Percentiles rank a stretch among this genome's conserved stretches.
These are phyloP conservation scores for Macrosoma leucophasiata DNA, from an alignment of 2,888 invertebrate species.

Conservation along the genomic window DNA sequence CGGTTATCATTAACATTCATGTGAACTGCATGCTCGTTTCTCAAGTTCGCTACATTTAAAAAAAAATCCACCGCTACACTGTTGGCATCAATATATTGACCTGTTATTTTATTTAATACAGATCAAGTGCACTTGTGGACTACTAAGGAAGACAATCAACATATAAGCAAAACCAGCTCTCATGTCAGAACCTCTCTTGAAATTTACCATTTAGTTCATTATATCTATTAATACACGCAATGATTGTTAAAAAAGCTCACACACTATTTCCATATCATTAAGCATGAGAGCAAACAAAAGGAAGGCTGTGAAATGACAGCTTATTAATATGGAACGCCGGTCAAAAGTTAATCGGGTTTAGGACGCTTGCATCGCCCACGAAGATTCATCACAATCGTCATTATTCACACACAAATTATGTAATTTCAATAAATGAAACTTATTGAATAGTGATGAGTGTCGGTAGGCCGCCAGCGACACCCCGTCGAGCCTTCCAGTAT, in stretches of 20 bases:
- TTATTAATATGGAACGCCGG: constrained; percentile 69
- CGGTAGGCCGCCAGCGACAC: constrained; percentile 61
- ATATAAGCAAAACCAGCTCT: too few relatives aligned
- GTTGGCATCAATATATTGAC: too few relatives aligned
- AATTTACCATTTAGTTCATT: too few relatives aligned
- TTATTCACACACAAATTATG: constrained; percentile 76
- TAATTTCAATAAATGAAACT: constrained; percentile 75
- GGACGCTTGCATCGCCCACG: constrained; percentile 73
- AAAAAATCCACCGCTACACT: too few relatives aligned
- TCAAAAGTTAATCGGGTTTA: constrained; percentile 75
- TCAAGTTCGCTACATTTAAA: too few relatives aligned
- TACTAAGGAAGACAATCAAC: too few relatives aligned
- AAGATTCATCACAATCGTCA: constrained; percentile 75
- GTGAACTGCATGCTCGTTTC: too few relatives aligned
- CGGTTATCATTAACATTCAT: too few relatives aligned
- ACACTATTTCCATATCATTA: constrained; percentile 67
- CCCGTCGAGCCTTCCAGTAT: constrained; percentile 43
- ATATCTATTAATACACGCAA: too few relatives aligned
- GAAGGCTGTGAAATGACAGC: constrained; percentile 53
- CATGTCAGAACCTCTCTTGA: too few relatives aligned
- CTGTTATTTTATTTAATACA: too few relatives aligned
- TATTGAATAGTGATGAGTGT: constrained; percentile 76
- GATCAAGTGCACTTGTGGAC: too few relatives aligned
- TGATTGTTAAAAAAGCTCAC: constrained; percentile 38
- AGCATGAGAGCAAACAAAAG: constrained; percentile 25